Conservation (phyloP, 2,113 vertebrate genomes). For the Nansenia antarctica region DNA sequence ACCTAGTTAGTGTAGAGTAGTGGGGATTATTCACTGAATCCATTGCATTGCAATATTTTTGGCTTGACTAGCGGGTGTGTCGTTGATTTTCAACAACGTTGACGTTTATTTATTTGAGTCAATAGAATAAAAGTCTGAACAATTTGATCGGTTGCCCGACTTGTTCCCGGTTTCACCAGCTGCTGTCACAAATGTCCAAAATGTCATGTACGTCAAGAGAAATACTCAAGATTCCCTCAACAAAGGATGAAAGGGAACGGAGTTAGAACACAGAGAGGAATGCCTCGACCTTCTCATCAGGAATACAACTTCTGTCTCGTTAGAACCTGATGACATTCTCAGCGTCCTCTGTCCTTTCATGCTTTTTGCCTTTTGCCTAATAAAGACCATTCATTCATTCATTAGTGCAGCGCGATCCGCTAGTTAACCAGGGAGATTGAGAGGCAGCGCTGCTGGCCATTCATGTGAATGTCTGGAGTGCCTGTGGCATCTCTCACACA, state of each 20-base stretch:
- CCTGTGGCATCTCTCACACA: conserved; percentile 22
- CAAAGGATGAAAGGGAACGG: not conserved
- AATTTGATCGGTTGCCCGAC: too few relatives aligned
- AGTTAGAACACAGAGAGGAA: not conserved
- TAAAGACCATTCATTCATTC: not conserved
- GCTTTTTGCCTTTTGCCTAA: not conserved
- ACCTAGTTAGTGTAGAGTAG: too few relatives aligned
- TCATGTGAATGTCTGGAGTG: conserved; percentile 11
- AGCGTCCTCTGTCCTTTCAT: not conserved
- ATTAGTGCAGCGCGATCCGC: not conserved
- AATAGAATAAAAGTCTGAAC: too few relatives aligned
- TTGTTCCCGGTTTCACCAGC: too few relatives aligned
- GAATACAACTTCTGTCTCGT: not conserved
- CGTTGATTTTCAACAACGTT: too few relatives aligned
- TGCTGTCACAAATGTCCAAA: too few relatives aligned
- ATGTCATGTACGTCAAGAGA: not conserved
- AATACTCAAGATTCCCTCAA: not conserved
- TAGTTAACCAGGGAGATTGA: not conserved
- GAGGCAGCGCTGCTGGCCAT: too few relatives aligned
- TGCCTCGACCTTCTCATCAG: not conserved
- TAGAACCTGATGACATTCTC: not conserved
- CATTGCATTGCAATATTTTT: too few relatives aligned
- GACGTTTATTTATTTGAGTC: too few relatives aligned
- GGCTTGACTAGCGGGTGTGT: too few relatives aligned
- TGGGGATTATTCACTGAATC: too few relatives aligned